A percentile compares a stretch with the other conserved stretches of the same genome.
Conservation (phyloP, 2,113 vertebrate genomes). For the Chamaetylas fuelleborni region DNA sequence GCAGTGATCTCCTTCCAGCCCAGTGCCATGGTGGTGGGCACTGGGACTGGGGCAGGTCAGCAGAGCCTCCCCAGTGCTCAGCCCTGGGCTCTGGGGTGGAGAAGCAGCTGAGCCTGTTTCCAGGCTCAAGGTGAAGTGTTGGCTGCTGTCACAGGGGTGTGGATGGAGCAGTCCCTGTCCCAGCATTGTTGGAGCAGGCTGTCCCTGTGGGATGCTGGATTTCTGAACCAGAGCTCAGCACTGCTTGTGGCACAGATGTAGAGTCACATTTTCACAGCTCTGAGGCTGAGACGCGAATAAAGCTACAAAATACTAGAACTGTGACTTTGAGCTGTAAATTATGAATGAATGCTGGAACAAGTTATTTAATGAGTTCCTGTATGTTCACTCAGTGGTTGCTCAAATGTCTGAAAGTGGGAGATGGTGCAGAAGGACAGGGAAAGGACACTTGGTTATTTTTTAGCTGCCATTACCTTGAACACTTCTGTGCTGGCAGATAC, state of each 20-base stretch:
- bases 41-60: not conserved
- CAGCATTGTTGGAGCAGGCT: not conserved
- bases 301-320: not conserved
- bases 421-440: not conserved
- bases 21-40: not conserved
- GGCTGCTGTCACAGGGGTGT: not conserved
- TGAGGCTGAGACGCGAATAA: not conserved
- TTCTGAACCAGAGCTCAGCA: not conserved
- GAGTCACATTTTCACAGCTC: not conserved
- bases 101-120: not conserved
- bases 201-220: accelerated
- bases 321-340: not conserved
- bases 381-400: not conserved
- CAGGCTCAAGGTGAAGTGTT: not conserved
- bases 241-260: not conserved
- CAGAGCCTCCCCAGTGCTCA: not conserved
- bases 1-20: not conserved
- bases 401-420: not conserved
- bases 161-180: not conserved
- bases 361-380: not conserved
- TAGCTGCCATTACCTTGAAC: not conserved
- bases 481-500: accelerated
- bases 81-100: not conserved
- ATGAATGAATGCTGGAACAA: not conserved
- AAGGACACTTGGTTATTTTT: not conserved